Conservation (phyloP, 2,888 invertebrate genomes). For the Ernsta delagoae region DNA sequence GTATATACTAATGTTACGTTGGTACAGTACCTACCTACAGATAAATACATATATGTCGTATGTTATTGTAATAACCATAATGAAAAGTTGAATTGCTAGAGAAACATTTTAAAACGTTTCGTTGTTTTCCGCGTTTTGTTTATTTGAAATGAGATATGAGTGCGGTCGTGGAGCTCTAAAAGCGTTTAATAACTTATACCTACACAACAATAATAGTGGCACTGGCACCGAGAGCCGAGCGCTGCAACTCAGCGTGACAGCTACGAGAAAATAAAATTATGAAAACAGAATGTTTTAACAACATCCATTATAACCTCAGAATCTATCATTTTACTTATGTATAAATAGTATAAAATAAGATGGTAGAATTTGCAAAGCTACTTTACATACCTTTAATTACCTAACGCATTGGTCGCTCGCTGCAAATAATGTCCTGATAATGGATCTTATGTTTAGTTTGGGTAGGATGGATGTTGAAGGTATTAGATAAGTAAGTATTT, state of each 20-base stretch:
- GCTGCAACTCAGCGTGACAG: not conserved
- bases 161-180: constrained; percentile 24
- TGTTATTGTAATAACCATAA: constrained; percentile 9
- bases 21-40: too few relatives aligned
- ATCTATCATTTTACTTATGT: too few relatives aligned
- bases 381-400: too few relatives aligned
- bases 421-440: too few relatives aligned
- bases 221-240: constrained; percentile 6
- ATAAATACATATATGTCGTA: not conserved
- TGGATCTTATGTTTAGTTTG: too few relatives aligned
- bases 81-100: constrained; percentile 25
- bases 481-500: too few relatives aligned
- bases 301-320: not conserved
- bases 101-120: constrained; percentile 14
- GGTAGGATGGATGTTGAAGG: too few relatives aligned
- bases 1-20: too few relatives aligned
- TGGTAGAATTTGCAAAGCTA: too few relatives aligned
- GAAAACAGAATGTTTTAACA: not conserved
- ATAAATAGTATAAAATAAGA: too few relatives aligned
- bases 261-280: constrained; percentile 20
- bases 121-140: constrained; percentile 26
- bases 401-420: too few relatives aligned
- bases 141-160: constrained; percentile 32
- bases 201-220: constrained; percentile 24
- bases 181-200: constrained; percentile 32